A percentile compares a stretch with the other conserved stretches of the same genome.
These are phyloP conservation scores for Pyrochroa serraticornis DNA, from an alignment of 2,888 invertebrate species.

Conservation along the genomic window DNA sequence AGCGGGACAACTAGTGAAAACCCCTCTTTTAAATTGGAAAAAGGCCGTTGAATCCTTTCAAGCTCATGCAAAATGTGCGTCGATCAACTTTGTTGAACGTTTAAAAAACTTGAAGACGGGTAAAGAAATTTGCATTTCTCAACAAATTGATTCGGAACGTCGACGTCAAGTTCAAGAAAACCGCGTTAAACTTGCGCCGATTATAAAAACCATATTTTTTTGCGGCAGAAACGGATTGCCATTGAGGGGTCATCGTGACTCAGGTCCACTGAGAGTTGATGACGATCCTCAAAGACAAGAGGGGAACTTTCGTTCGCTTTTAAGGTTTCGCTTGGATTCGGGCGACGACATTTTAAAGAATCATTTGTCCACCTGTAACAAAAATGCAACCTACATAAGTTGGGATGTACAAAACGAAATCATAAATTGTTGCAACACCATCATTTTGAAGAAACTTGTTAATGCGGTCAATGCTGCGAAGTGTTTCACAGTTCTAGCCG, in stretches of 20 bases:
- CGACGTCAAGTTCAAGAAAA: too few relatives aligned
- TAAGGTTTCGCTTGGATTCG: background rate
- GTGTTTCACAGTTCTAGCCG: slow-evolving; percentile 15
- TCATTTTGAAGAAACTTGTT: slow-evolving; percentile 9
- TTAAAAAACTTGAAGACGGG: too few relatives aligned
- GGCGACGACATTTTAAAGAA: slow-evolving; percentile 1
- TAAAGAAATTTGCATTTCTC: too few relatives aligned
- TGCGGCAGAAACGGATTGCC: slow-evolving; percentile 10
- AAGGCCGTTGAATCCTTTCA: too few relatives aligned
- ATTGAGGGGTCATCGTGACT: slow-evolving; percentile 14
- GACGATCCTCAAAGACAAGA: background rate
- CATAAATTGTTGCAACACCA: slow-evolving; percentile 3
- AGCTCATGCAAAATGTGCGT: too few relatives aligned
- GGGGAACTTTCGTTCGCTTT: slow-evolving; percentile 3
- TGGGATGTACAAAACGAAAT: slow-evolving; percentile 19
- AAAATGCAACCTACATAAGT: slow-evolving; percentile 19
- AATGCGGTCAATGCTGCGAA: slow-evolving; percentile 8
- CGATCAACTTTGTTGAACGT: too few relatives aligned
- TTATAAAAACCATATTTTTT: too few relatives aligned
- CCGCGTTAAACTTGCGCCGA: too few relatives aligned
- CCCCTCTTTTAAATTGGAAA: too few relatives aligned
- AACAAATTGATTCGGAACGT: too few relatives aligned
- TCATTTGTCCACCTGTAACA: background rate
- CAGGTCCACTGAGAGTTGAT: background rate
- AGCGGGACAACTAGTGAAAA: too few relatives aligned